These are phyloP conservation scores for Antennarius striatus DNA, from an alignment of 2,113 vertebrate species.

Conservation along the genomic window DNA sequence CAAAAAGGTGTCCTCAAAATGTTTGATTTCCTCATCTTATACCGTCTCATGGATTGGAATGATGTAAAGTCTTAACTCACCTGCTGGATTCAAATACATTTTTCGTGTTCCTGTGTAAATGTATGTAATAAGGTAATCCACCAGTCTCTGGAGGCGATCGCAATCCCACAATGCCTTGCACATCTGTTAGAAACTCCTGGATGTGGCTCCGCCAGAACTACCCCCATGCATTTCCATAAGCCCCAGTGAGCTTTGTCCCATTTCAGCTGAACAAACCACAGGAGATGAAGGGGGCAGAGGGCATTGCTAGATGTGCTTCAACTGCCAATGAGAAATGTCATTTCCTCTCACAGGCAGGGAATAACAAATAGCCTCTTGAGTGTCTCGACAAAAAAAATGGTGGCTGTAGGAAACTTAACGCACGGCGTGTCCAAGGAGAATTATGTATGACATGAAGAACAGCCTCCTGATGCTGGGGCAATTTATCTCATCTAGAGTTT, in stretches of 20 bases:
- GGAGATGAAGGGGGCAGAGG: slow-evolving; percentile 62
- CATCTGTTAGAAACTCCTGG: slow-evolving; percentile 47
- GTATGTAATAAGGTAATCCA: slow-evolving; percentile 50
- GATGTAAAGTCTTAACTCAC: slow-evolving; percentile 11
- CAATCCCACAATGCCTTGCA: slow-evolving; percentile 17
- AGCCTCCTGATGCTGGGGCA: slow-evolving; percentile 26
- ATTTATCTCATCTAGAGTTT: slow-evolving; percentile 42
- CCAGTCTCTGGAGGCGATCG: slow-evolving; percentile 20
- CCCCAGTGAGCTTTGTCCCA: slow-evolving; percentile 50
- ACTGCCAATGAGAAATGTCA: slow-evolving; percentile 67
- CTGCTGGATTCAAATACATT: slow-evolving; percentile 26
- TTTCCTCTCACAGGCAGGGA: slow-evolving; percentile 50
- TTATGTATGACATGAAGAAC: slow-evolving; percentile 34
- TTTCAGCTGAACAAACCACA: slow-evolving; percentile 65
- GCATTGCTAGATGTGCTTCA: slow-evolving; percentile 52
- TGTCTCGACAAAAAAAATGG: slow-evolving; percentile 47
- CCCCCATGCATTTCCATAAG: slow-evolving; percentile 51
- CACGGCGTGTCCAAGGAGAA: slow-evolving; percentile 37
- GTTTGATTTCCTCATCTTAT: slow-evolving; percentile 1
- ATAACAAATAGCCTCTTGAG: slow-evolving; percentile 68
- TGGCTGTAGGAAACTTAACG: slow-evolving; percentile 31
- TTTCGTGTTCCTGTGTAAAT: slow-evolving; percentile 39
- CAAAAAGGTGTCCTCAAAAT: too few relatives aligned
- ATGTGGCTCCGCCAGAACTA: slow-evolving; percentile 13
- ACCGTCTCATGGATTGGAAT: not conserved